A percentile compares a stretch with the other conserved stretches of the same genome.
Conservation (phyloP, 2,888 invertebrate species). For the Rhamphomyia laevipes region DNA sequence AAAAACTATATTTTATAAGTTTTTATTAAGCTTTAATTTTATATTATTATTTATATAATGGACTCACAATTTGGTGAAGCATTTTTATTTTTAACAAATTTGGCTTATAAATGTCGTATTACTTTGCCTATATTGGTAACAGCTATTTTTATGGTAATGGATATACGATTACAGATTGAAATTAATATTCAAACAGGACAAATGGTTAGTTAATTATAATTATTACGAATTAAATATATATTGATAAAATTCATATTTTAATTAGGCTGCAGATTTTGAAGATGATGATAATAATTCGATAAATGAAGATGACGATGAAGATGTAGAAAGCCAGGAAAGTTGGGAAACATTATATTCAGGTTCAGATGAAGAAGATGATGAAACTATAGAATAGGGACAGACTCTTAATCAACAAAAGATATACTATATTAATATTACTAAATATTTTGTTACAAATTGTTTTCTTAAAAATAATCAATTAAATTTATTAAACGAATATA, state of each 20-base stretch:
- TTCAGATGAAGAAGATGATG: conserved; percentile 4
- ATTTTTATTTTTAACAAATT: conserved; percentile 53
- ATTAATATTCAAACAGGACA: conserved; percentile 47
- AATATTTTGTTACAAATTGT: not conserved
- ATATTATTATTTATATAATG: conserved; percentile 21
- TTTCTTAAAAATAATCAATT: too few species aligned
- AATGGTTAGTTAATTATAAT: conserved; percentile 19
- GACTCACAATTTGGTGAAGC: conserved; percentile 37
- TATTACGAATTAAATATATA: not conserved
- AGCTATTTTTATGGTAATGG: conserved; percentile 52
- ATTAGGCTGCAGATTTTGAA: conserved; percentile 2
- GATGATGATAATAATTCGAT: too few species aligned
- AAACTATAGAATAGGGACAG: not conserved
- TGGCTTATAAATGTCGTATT: conserved; percentile 59
- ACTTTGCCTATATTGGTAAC: conserved; percentile 55
- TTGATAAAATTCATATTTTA: not conserved
- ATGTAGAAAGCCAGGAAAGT: conserved; percentile 5
- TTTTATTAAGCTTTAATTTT: too few species aligned
- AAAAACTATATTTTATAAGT: not conserved
- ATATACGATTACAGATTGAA: conserved; percentile 54
- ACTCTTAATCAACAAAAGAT: too few species aligned
- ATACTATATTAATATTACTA: too few species aligned
- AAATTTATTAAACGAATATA: too few species aligned
- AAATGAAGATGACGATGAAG: not conserved
- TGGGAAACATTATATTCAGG: conserved; percentile 8